These are phyloP conservation scores for Toxotes lorentzi DNA, from an alignment of 2,797 vertebrate genomes.

Conservation along the genomic window DNA sequence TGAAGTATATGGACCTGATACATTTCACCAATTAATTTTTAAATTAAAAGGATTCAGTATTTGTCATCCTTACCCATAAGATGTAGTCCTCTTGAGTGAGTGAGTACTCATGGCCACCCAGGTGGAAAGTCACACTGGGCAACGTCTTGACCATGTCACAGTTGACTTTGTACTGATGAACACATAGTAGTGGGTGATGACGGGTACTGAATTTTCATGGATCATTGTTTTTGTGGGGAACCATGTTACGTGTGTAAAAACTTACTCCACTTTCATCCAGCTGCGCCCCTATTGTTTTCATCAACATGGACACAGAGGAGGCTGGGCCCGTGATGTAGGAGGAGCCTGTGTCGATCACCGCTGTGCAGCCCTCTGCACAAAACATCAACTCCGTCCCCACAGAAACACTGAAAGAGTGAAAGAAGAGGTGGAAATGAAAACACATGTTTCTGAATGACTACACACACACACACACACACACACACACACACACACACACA, in stretches of 20 bases:
- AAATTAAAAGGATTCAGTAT: background rate
- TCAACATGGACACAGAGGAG: constrained; percentile 88
- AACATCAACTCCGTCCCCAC: constrained; percentile 88
- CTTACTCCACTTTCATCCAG: constrained; percentile 88
- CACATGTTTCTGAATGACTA: constrained; percentile 3
- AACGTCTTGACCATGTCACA: constrained; percentile 89
- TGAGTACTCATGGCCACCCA: constrained; percentile 88
- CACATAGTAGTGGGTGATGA: constrained; percentile 12
- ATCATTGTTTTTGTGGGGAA: constrained; percentile 20
- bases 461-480: too few species aligned
- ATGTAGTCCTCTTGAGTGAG: constrained; percentile 91
- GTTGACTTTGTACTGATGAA: constrained; percentile 89
- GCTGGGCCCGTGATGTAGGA: constrained; percentile 95
- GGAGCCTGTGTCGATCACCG: constrained; percentile 93
- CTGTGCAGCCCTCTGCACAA: constrained; percentile 91
- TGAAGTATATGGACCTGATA: background rate
- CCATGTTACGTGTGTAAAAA: constrained; percentile 48
- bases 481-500: too few species aligned
- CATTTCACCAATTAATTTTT: background rate
- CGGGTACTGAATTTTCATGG: constrained; percentile 2
- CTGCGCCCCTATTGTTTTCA: constrained; percentile 91
- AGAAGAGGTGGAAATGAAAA: constrained; percentile 11
- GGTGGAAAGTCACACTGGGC: constrained; percentile 93
- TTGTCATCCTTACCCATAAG: constrained; percentile 85
- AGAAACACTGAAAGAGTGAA: constrained; percentile 86